Conservation (phyloP, 2,797 vertebrate species). For the Lutjanus campechanus region DNA sequence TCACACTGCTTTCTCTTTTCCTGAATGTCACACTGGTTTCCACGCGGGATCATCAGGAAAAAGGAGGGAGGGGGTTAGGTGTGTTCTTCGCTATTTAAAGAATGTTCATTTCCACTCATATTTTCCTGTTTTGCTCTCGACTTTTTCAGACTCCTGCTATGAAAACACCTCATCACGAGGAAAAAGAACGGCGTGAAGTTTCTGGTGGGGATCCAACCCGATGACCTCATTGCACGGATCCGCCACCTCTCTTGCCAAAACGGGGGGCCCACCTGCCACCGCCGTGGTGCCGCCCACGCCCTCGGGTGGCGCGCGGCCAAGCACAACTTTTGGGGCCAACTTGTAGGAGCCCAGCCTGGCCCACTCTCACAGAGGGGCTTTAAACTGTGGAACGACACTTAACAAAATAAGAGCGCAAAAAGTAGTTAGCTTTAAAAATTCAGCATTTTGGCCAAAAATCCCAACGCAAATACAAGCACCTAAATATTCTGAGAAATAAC, state of each 20-base stretch:
- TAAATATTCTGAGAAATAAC: background rate
- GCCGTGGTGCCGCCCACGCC: slow-evolving; percentile 45
- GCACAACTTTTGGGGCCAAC: slow-evolving; percentile 55
- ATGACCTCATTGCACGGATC: slow-evolving; percentile 45
- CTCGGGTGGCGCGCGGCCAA: slow-evolving; percentile 47
- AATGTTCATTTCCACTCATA: background rate
- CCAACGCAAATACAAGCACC: background rate
- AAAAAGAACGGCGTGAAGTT: slow-evolving; percentile 37
- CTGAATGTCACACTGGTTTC: slow-evolving; percentile 7
- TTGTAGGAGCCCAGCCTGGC: slow-evolving; percentile 24
- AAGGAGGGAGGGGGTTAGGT: too few species aligned
- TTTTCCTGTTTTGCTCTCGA: background rate
- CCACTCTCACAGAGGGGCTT: slow-evolving; percentile 28
- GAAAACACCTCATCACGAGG: background rate
- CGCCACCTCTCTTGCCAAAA: slow-evolving; percentile 45
- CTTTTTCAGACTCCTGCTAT: background rate
- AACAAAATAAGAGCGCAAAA: background rate
- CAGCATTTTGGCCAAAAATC: background rate
- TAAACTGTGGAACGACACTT: background rate
- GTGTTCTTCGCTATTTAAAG: background rate
- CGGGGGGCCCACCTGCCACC: slow-evolving; percentile 38
- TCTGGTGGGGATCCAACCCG: slow-evolving; percentile 51
- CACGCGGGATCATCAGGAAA: background rate
- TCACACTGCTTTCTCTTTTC: background rate
- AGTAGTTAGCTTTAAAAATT: too few species aligned